Evolutionary conservation across 2,888 invertebrate genomes (phyloP).

Genomic region (Lepeophtheirus nordmannii): DNA sequence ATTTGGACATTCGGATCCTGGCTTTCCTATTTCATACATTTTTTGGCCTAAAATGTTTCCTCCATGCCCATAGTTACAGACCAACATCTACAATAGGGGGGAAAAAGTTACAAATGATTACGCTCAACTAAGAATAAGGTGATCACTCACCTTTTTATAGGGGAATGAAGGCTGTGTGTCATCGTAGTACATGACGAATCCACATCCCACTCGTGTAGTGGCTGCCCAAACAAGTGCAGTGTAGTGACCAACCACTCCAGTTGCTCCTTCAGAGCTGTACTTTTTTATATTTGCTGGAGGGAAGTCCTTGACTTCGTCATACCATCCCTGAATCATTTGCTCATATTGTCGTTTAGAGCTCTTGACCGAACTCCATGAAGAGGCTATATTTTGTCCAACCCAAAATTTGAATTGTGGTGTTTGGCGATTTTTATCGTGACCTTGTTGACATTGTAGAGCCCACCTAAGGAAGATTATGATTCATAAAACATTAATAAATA

Average conservation of each 20-base stretch:
- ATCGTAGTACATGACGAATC: not conserved
- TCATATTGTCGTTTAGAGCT: not conserved
- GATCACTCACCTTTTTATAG: not conserved
- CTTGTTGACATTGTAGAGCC: not conserved
- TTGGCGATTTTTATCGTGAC: not conserved
- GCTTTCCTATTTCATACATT: not conserved
- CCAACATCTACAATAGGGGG: not conserved
- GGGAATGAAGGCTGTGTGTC: not conserved
- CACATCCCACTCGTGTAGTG: conserved; percentile 7
- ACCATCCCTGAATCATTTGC: not conserved
- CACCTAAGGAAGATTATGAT: not conserved
- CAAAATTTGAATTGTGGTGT: not conserved
- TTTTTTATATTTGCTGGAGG: not conserved
- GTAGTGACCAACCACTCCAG: not conserved
- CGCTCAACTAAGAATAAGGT: not conserved
- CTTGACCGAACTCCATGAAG: not conserved
- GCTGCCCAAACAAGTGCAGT: not conserved
- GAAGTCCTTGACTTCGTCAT: conserved; percentile 11
- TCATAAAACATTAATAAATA: not conserved
- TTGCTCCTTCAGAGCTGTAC: not conserved
- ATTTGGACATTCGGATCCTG: not conserved
- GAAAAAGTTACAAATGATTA: too few species aligned
- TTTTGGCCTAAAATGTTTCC: not conserved
- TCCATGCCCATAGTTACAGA: conserved; percentile 8
- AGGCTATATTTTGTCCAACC: conserved; percentile 5